Base-by-base conservation (phyloP, 2,113 vertebrate species). In the Prionailurus viverrinus region DNA sequence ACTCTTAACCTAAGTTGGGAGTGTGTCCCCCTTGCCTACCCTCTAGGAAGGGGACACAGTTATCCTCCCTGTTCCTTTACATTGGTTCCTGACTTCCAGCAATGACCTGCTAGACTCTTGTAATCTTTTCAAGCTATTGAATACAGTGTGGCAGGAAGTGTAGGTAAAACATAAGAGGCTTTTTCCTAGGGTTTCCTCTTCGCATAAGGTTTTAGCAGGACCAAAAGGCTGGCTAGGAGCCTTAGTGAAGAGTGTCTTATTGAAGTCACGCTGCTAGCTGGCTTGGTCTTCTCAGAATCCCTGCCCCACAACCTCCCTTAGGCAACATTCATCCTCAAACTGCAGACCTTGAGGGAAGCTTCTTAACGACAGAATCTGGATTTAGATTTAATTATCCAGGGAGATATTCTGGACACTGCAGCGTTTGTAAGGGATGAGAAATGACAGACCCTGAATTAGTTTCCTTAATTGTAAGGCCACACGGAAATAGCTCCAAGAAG, bases 371-470 rank as follows among this genome's bases (percentile, higher is more conserved):
- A 82, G 36, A 33, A 65, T 53, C 39, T 9, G 0, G 8, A 39
- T 85, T 95, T 76, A 55, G 53, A 92, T 53, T 69, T 36, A 86
- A 73, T 66, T 36, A 89, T 25, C 27, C 48, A 3, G 7, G 5
- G 36, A 80, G 58, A 89, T 80, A 53, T 83, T 74, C 68, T 91
- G 79, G 66, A 36, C 14, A 3, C 15, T 23, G 74, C 7, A 55
- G 48, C n/a, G 0, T 80, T 68, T 39, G 55, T 19, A 83, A 93
- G 36, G 27, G 25, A 61, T 82, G 76, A 89, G 48, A 94, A 93
- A 55, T 65, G 79, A n/a, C 63, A 58, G 65, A 51, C 61, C 80
- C 36, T 55, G 25, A 82, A 45, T 82, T 69, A 85, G 51, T 27
- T 81, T 5, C 48, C 16, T 94, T 86, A 36, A 19, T 73, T 87